phyloP scores from a whole-genome alignment of 2,797 vertebrate species.

The Dicrostonyx torquatus region DNA sequence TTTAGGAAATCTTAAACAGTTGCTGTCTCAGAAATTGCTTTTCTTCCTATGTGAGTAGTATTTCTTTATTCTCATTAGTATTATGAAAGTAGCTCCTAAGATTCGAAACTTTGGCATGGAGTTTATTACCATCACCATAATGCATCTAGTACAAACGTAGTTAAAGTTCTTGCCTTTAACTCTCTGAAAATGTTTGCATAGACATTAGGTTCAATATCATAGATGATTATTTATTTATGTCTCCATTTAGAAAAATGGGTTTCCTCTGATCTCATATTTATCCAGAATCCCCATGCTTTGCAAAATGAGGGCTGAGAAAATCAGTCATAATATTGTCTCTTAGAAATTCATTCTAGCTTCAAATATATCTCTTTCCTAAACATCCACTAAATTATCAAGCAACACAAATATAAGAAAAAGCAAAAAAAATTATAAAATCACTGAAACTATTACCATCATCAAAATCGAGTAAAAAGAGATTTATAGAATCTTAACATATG shows the following conservation, averaged over 20 bases:
- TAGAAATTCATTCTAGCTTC: neutral
- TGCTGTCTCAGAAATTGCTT: neutral
- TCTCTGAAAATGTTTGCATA: neutral
- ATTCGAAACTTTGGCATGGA: neutral
- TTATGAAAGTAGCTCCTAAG: neutral
- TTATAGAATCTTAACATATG: neutral
- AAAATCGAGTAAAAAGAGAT: neutral
- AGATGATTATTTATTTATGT: neutral
- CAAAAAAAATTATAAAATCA: neutral
- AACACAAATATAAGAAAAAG: neutral
- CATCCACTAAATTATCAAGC: neutral
- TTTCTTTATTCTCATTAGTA: neutral
- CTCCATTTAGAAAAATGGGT: neutral
- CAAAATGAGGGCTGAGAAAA: neutral
- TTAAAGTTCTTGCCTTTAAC: neutral
- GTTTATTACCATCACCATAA: slow-evolving; percentile 3
- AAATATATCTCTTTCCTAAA: neutral
- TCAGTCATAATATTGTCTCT: neutral
- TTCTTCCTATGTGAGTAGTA: neutral
- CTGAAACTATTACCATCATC: neutral
- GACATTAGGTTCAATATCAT: neutral
- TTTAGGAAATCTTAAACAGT: neutral
- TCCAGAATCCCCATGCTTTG: neutral
- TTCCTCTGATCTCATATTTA: neutral
- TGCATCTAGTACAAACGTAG: neutral